phyloP scores from a whole-genome alignment of 2,113 vertebrate genomes.

The Camelus dromedarius region DNA sequence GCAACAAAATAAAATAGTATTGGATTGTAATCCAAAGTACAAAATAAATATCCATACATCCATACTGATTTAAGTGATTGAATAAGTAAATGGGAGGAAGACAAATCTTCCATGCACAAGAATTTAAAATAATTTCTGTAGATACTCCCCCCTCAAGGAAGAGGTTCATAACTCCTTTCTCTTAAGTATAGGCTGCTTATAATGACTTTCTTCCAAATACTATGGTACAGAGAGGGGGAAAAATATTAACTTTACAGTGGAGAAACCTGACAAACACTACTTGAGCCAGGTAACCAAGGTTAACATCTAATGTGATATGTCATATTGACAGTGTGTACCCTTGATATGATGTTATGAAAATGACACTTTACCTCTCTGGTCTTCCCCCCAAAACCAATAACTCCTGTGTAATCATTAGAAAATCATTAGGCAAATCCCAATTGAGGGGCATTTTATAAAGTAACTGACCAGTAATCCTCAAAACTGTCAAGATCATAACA shows the following conservation, averaged over 20 bases:
- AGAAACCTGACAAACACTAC: neutral
- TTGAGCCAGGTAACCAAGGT: neutral
- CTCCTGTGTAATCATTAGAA: neutral
- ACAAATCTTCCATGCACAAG: neutral
- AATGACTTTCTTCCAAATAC: neutral
- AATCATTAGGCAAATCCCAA: neutral
- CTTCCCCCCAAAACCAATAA: neutral
- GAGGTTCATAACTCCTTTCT: neutral
- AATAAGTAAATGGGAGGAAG: neutral
- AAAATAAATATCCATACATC: constrained; percentile 8
- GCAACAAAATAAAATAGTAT: neutral
- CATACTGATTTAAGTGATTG: neutral
- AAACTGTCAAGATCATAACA: constrained; percentile 14
- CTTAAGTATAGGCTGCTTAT: neutral
- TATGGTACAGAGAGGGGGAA: neutral
- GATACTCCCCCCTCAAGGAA: neutral
- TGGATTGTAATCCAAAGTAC: neutral
- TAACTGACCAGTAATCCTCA: neutral
- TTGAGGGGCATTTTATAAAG: neutral
- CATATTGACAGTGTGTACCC: neutral
- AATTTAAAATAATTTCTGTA: constrained; percentile 45
- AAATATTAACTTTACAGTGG: neutral
- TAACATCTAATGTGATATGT: neutral
- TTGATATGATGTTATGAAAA: neutral
- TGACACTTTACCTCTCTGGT: neutral